Evolutionary conservation across 2,797 vertebrate genomes (phyloP).

Genomic region (Phaenicophaeus curvirostris): DNA sequence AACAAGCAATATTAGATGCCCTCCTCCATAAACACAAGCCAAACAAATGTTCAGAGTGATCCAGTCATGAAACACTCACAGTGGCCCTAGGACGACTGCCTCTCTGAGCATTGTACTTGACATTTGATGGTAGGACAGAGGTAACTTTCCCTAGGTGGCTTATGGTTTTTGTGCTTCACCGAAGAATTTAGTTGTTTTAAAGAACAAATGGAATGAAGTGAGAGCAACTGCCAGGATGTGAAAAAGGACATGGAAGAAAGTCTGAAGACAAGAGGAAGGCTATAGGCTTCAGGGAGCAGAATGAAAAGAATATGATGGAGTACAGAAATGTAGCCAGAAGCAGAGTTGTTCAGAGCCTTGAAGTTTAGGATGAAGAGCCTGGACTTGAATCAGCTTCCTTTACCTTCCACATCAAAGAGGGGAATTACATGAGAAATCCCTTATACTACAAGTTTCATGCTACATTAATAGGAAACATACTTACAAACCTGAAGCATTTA

Average conservation of each 20-base stretch:
- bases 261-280: neutral
- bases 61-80: neutral
- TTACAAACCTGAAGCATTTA: slow-evolving; percentile 17
- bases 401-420: slow-evolving; percentile 41
- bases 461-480: neutral
- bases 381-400: slow-evolving; percentile 45
- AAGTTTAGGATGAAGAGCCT: slow-evolving; percentile 39
- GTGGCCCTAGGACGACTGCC: neutral
- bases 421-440: slow-evolving; percentile 35
- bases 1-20: neutral
- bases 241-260: neutral
- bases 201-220: neutral
- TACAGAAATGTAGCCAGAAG: slow-evolving; percentile 44
- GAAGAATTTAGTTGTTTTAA: neutral
- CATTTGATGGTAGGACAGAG: neutral
- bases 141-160: neutral
- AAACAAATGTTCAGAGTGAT: neutral
- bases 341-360: slow-evolving; percentile 45
- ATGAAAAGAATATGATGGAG: slow-evolving; percentile 5
- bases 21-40: neutral
- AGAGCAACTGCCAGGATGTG: neutral
- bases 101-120: neutral
- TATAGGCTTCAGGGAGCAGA: neutral
- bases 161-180: neutral
- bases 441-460: slow-evolving; percentile 3